Evolutionary conservation across 2,888 invertebrate genomes (phyloP).

Genomic region (Vanessa cardui): DNA sequence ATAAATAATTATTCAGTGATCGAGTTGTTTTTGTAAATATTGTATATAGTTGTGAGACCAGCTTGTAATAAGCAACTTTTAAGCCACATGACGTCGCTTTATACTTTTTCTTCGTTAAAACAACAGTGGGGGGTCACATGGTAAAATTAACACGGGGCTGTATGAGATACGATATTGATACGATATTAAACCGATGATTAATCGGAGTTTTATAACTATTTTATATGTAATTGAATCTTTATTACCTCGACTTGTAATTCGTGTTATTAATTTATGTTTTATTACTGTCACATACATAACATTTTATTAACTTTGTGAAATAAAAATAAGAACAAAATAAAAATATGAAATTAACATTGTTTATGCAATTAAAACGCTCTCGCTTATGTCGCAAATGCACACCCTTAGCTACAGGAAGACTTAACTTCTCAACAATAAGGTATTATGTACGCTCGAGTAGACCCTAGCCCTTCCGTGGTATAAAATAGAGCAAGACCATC

Average conservation of each 20-base stretch:
- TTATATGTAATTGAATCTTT: neutral
- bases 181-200: neutral
- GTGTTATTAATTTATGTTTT: no score
- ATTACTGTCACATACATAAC: no score
- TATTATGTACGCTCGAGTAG: slow-evolving; percentile 62
- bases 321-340: no score
- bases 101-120: neutral
- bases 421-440: slow-evolving; percentile 62
- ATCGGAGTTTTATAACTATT: neutral
- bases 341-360: neutral
- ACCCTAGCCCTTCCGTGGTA: slow-evolving; percentile 63
- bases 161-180: neutral
- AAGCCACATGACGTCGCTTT: neutral
- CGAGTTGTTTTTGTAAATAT: no score
- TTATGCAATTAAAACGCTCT: slow-evolving; percentile 24
- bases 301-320: no score
- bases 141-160: neutral
- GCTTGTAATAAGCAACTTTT: neutral
- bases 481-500: slow-evolving; percentile 3
- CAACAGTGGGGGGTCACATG: neutral
- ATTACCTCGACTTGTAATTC: neutral
- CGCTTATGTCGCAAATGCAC: slow-evolving; percentile 40
- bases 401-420: slow-evolving; percentile 30
- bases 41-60: no score
- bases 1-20: no score